Base-by-base conservation (phyloP, 2,113 vertebrate genomes). In the Pyxicephalus adspersus region DNA sequence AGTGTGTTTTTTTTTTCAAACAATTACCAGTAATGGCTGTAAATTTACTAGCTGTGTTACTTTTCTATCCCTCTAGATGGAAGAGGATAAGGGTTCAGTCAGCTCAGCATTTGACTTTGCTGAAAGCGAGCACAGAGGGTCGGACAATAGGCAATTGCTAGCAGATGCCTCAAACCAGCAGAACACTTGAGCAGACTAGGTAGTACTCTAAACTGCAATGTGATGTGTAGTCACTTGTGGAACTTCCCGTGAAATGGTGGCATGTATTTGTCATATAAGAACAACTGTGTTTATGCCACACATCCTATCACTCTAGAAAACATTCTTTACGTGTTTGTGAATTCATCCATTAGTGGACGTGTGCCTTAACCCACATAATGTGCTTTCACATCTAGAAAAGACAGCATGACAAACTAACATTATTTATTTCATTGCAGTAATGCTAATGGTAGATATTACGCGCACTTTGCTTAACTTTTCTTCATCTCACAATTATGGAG, bases 11-110 rank as follows among this genome's bases (percentile, higher is more conserved):
- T 66, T 38, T 38, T 60, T 20, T 54, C 25, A 5, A 38, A 38
- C 34, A 38, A 38, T 38, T 38, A 5, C 34, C 5, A 13, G 11
- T 17, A 34, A 64, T 64, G 54, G 73, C 52, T 76, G 1, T 83
- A 83, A 68, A 84, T 83, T 84, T 80, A 71, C 85, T 89, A 93
- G 91, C 90, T 90, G 89, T 92, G 90, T 90, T 91, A 90, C 92
- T 97, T 94, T 96, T 97, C 92, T 97, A 88, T 96, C 90, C 95
- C 92, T 96, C 92, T 93, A 99, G 96, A 98, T 97, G 96, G 96
- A 97, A 96, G 95, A 96, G 93, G 95, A 95, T 94, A 92, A 95
- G 93, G 92, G 94, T 93, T 96, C 96, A 96, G 91, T 97, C 97
- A 89, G 95, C 95, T 95, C 96, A 98, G 95, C 95, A 96, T 92